A percentile compares a stretch with the other conserved stretches of the same genome.
These are phyloP conservation scores for Ochropleura plecta DNA, from an alignment of 2,888 invertebrate genomes.

Conservation along the genomic window DNA sequence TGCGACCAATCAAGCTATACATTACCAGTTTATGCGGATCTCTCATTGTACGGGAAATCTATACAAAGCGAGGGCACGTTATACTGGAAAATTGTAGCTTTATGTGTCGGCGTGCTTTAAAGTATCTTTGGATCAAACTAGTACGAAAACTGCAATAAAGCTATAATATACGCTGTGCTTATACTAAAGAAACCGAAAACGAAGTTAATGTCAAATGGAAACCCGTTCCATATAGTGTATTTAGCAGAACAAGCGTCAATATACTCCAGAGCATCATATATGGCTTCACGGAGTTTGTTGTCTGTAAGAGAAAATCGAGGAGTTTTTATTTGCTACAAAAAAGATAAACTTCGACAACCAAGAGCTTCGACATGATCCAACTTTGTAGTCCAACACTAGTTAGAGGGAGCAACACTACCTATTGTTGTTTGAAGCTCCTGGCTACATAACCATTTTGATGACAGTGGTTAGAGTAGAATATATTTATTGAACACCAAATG, in stretches of 20 bases:
- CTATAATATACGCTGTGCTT: background rate
- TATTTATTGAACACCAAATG: too few species aligned
- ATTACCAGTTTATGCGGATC: too few species aligned
- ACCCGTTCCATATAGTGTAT: background rate
- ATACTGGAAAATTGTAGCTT: too few species aligned
- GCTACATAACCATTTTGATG: too few species aligned
- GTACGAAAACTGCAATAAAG: background rate
- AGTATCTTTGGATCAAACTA: background rate
- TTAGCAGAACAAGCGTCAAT: conserved; percentile 1
- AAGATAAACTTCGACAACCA: background rate
- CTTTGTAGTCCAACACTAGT: too few species aligned
- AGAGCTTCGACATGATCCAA: too few species aligned
- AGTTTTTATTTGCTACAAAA: background rate
- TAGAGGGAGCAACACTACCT: too few species aligned
- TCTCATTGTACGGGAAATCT: too few species aligned
- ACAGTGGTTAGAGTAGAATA: too few species aligned
- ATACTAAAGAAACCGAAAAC: background rate
- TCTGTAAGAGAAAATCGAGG: background rate
- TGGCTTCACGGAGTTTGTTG: background rate
- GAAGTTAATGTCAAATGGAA: background rate
- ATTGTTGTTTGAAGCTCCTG: too few species aligned
- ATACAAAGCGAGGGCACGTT: too few species aligned
- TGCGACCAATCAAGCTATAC: too few species aligned
- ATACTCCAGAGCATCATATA: background rate
- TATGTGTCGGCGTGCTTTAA: background rate